phyloP scores from a whole-genome alignment of 2,888 invertebrate species.

The Acleris laterana region DNA sequence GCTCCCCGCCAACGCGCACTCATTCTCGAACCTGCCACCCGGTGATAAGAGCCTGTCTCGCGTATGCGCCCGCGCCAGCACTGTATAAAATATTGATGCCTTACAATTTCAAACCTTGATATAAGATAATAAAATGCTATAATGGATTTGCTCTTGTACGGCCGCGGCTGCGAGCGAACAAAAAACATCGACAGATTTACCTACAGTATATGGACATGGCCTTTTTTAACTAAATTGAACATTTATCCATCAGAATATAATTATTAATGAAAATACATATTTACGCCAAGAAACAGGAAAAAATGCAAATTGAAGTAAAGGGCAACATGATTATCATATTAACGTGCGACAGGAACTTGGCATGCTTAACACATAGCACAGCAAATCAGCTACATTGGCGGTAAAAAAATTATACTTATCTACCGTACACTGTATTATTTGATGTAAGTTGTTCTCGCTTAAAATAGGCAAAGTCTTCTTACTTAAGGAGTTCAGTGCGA shows the following conservation, averaged over 20 bases:
- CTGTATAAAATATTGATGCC: slow-evolving; percentile 49
- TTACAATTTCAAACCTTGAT: slow-evolving; percentile 73
- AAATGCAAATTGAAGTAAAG: not conserved
- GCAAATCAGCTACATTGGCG: too few species aligned
- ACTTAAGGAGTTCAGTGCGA: too few species aligned
- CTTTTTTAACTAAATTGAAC: slow-evolving; percentile 36
- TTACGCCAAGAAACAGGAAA: slow-evolving; percentile 6
- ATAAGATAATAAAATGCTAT: slow-evolving; percentile 77
- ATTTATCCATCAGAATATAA: slow-evolving; percentile 34
- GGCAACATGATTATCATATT: not conserved
- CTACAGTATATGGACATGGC: slow-evolving; percentile 56
- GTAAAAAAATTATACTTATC: too few species aligned
- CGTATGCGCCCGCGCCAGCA: slow-evolving; percentile 42
- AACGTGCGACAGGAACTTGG: not conserved
- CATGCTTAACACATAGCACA: not conserved
- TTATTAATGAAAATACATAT: slow-evolving; percentile 23
- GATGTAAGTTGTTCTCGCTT: too few species aligned
- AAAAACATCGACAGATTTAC: slow-evolving; percentile 59
- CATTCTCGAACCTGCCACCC: slow-evolving; percentile 59
- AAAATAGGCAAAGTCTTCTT: too few species aligned
- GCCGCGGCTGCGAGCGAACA: slow-evolving; percentile 61
- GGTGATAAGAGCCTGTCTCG: slow-evolving; percentile 56
- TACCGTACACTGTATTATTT: too few species aligned
- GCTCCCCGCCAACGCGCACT: slow-evolving; percentile 49
- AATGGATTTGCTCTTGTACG: slow-evolving; percentile 72